Evolutionary conservation across 2,113 vertebrate species (phyloP), one percentile per base, ranked within the genome.

Genomic region (Thalassoma bifasciatum): DNA sequence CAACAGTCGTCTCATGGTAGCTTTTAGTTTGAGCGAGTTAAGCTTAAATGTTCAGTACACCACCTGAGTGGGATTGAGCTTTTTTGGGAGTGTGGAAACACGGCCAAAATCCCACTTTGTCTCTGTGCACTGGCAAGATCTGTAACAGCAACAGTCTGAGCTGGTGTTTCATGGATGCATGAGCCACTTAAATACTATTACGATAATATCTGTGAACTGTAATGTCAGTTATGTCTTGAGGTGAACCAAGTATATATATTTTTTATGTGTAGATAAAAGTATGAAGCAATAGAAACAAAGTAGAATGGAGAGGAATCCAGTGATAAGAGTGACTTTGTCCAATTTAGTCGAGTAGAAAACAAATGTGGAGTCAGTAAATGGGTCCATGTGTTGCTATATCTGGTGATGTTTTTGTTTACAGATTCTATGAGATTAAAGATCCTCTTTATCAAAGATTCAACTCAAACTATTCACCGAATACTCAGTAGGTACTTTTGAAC

Each of bases 1-100:
- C 91, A 93, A 91, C 92, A 83, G 65, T 93, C 82, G 89, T 92
- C 90, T 82, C 30, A 63, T 38, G 70, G 37, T 54, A 51, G 52
- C 50, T 59, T 82, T 37, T 69, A 80, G 75, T 79, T 51, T 53
- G 52, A 70, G 61, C 54, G 47, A 59, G 56, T 36, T 53, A 26
- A 75, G 77, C 54, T 81, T 54, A 66, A 66, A 69, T 12, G 16
- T 71, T 82, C 77, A 77, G 66, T 77, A 42, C 65, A 23, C 69
- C 26, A 22, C 34, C 36, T 73, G 56, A 56, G 17, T 37, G 53
- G 40, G 37, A 65, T 57, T 69, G 68, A 66, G 38, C 51, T 75
- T 52, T n/a, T 8, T 17, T 56, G 24, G 26, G 8, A 8, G 38
- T 40, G 40, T 52, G 61, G 6, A 46, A 13, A 42, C 30, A 30